Percentiles rank a stretch among this genome's conserved stretches.
phyloP scores from a whole-genome alignment of 2,888 invertebrate genomes.

The Eupeodes luniger region DNA sequence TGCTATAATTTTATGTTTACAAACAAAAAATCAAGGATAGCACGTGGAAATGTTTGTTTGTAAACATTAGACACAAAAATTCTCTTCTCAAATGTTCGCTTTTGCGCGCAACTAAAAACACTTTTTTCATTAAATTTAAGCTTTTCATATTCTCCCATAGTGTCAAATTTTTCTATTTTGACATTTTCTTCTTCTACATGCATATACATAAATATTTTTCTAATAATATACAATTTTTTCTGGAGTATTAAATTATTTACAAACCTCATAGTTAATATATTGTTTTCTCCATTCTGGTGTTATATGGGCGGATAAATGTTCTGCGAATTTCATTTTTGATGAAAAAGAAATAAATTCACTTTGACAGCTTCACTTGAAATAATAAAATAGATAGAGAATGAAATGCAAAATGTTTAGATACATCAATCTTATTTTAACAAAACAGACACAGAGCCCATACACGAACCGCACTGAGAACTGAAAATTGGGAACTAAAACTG shows the following conservation, averaged over 20 bases:
- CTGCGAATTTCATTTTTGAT: constrained; percentile 93
- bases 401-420: constrained; percentile 61
- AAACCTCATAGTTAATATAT: constrained; percentile 90
- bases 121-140: constrained; percentile 28
- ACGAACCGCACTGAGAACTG: constrained; percentile 64
- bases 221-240: constrained; percentile 49
- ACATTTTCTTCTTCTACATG: constrained; percentile 33
- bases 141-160: constrained; percentile 44
- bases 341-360: constrained; percentile 12
- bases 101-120: constrained; percentile 42
- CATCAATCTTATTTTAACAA: constrained; percentile 26
- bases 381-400: constrained; percentile 40
- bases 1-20: constrained; percentile 34
- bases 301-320: constrained; percentile 94
- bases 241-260: constrained; percentile 30
- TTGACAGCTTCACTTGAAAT: constrained; percentile 19
- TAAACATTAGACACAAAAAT: constrained; percentile 11
- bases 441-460: constrained; percentile 52
- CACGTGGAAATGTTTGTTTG: constrained; percentile 40
- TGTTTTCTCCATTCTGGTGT: constrained; percentile 97
- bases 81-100: constrained; percentile 13
- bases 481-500: constrained; percentile 36
- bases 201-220: constrained; percentile 8
- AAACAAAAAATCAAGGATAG: constrained; percentile 43
- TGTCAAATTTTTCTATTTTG: constrained; percentile 45